Conservation (phyloP, 2,797 vertebrate genomes). For the Gymnoscopelus microlampas region DNA sequence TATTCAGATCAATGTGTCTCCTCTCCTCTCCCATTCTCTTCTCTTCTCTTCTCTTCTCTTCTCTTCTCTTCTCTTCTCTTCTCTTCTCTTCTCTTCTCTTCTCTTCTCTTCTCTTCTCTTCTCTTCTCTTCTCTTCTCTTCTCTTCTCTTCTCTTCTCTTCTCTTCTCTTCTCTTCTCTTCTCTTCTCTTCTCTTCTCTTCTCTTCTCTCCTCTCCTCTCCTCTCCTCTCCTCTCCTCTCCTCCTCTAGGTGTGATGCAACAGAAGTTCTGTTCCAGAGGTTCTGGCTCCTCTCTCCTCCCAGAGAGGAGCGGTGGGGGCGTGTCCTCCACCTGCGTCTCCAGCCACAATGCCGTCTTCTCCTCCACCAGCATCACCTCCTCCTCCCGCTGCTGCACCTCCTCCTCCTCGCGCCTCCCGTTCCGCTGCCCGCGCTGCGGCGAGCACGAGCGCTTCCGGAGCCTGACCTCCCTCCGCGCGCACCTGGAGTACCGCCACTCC, state of each 20-base stretch:
- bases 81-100: not conserved
- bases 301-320: conserved; percentile 67
- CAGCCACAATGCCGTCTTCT: no score
- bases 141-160: no score
- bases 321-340: no score
- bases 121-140: not conserved
- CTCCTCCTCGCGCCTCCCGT: conserved; percentile 63
- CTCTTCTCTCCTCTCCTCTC: not conserved
- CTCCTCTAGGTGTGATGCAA: conserved; percentile 71
- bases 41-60: no score
- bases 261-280: conserved; percentile 75
- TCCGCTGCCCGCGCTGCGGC: conserved; percentile 79
- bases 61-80: not conserved
- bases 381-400: conserved; percentile 37
- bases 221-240: not conserved
- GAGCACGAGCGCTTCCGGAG: conserved; percentile 74
- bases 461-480: conserved; percentile 71
- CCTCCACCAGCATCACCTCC: conserved; percentile 11
- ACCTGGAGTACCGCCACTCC: conserved; percentile 74
- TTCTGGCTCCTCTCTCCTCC: conserved; percentile 67
- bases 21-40: no score
- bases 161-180: no score
- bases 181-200: not conserved
- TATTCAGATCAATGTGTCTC: no score
- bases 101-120: not conserved